These are phyloP conservation scores for Temnothorax nylanderi DNA, from an alignment of 1,140 invertebrate genomes.

Conservation along the genomic window DNA sequence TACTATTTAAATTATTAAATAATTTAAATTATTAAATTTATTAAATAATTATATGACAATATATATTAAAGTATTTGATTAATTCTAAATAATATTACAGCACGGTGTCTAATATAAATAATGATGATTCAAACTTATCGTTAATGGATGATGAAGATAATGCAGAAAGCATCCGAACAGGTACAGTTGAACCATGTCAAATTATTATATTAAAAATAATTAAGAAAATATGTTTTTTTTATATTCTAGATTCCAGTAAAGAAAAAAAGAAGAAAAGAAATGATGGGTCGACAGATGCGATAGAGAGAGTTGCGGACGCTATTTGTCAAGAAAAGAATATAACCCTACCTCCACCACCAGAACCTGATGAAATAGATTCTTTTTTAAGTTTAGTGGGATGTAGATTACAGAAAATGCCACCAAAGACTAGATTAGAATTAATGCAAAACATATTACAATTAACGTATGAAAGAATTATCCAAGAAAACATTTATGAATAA, in stretches of 20 bases:
- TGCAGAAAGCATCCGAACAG: too few relatives aligned
- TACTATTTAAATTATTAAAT: too few relatives aligned
- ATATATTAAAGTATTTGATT: too few relatives aligned
- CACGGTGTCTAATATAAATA: too few relatives aligned
- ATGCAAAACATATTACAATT: neutral
- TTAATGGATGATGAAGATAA: too few relatives aligned
- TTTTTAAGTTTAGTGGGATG: slow-evolving; percentile 10
- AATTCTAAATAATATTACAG: too few relatives aligned
- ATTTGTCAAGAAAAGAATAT: neutral
- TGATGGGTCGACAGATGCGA: neutral
- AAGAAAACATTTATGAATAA: neutral
- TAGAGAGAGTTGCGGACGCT: neutral
- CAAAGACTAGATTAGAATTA: slow-evolving; percentile 55
- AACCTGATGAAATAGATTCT: neutral
- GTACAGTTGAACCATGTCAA: neutral
- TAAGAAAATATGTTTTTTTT: neutral
- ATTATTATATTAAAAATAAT: neutral
- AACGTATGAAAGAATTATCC: neutral
- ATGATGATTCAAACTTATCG: too few relatives aligned
- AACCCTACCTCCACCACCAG: neutral
- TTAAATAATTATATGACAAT: too few relatives aligned
- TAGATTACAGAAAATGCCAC: neutral
- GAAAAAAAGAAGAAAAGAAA: neutral
- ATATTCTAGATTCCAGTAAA: neutral
- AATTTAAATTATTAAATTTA: too few relatives aligned